Conservation (phyloP, 1,140 invertebrate species). For the Diploscapter pachys region DNA sequence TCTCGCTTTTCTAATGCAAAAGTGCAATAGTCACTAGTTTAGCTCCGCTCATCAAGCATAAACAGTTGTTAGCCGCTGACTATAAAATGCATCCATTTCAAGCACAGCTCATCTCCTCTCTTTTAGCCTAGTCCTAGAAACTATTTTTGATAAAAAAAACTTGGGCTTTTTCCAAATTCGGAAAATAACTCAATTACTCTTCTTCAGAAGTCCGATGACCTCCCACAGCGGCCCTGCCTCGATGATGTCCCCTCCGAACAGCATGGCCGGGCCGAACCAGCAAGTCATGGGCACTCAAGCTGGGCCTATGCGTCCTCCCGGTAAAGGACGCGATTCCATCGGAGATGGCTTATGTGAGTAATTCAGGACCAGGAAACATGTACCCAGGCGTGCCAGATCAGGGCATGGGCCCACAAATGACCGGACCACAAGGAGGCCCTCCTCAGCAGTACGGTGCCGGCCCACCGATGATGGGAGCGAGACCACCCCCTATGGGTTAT, state of each 20-base stretch:
- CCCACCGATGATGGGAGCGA: background rate
- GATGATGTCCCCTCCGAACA: conserved; percentile 14
- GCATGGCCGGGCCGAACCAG: too few species aligned
- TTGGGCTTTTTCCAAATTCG: too few species aligned
- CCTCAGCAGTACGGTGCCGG: conserved; percentile 13
- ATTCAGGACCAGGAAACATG: conserved; percentile 1
- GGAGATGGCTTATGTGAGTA: background rate
- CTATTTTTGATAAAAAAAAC: too few species aligned
- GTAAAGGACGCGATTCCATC: background rate
- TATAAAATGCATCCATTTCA: too few species aligned
- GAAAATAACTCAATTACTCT: background rate
- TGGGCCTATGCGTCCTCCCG: conserved; percentile 1
- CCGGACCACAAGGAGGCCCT: conserved; percentile 10
- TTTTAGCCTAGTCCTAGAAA: too few species aligned
- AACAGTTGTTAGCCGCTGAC: too few species aligned
- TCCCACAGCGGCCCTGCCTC: background rate
- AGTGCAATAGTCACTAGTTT: too few species aligned
- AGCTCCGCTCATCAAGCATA: too few species aligned
- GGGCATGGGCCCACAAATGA: too few species aligned
- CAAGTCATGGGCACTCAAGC: too few species aligned
- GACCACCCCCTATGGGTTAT: conserved; percentile 1
- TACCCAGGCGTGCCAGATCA: background rate
- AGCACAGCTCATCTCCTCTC: too few species aligned
- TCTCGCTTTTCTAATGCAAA: too few species aligned
- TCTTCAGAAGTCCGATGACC: conserved; percentile 17